Percentiles rank a stretch among this genome's conserved stretches.
Conservation (phyloP, 2,888 invertebrate species). For the Trichacis sp. region DNA sequence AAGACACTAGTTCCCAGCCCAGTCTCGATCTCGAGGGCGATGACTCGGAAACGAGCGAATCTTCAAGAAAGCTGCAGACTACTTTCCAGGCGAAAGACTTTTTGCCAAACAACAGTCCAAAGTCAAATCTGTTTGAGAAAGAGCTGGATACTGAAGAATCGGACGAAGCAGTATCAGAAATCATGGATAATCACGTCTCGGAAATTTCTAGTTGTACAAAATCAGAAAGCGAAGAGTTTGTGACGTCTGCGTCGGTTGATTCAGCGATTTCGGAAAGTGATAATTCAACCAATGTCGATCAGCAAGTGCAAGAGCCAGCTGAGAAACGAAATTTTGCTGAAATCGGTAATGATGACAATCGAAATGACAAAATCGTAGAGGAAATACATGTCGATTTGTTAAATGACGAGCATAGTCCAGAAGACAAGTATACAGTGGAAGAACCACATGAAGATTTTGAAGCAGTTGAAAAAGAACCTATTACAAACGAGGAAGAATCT, state of each 20-base stretch:
- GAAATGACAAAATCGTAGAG: neutral
- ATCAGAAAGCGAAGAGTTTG: constrained; percentile 1
- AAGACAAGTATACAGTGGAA: neutral
- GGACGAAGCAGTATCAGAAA: constrained; percentile 23
- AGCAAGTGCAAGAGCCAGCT: constrained; percentile 15
- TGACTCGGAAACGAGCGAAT: constrained; percentile 48
- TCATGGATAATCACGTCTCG: constrained; percentile 17
- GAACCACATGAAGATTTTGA: neutral
- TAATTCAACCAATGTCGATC: constrained; percentile 7
- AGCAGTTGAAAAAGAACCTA: neutral
- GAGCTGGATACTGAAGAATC: constrained; percentile 36
- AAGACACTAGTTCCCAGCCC: constrained; percentile 65
- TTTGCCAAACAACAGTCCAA: constrained; percentile 27
- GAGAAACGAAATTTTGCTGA: neutral
- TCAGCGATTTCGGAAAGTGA: neutral
- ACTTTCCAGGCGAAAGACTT: constrained; percentile 65
- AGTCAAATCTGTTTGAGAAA: constrained; percentile 15
- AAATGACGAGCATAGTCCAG: neutral
- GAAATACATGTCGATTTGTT: neutral
- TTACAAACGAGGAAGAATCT: neutral
- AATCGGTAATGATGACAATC: neutral
- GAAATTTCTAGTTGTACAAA: constrained; percentile 38
- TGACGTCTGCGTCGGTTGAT: neutral
- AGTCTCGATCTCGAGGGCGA: constrained; percentile 62
- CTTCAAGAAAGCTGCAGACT: constrained; percentile 59